Evolutionary conservation across 2,888 invertebrate species (phyloP), one percentile per base, ranked within the genome.

Genomic region (Teleiodes luculella): DNA sequence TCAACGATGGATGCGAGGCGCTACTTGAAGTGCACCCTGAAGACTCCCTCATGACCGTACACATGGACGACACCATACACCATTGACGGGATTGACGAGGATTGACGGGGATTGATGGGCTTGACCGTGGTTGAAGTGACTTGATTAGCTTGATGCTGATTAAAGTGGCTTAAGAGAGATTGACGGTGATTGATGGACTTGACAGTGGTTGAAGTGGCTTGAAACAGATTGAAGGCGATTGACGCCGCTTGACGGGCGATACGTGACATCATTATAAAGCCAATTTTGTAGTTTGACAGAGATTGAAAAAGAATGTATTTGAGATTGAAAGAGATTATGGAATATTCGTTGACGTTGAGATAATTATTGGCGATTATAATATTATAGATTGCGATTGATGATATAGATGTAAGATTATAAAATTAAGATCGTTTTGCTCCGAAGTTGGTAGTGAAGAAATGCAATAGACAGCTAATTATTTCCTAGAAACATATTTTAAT

Each of bases 1-100:
- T 99, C 83, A 98, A 98, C 82, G 97, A 97, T 74, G 99, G 99
- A 1, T 95, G 97, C 0, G 92, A 94, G 61, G 98, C 96, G 0
- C 78, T 94, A 7, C 83, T 99, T 11, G 96, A 97, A 83, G 93
- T 96, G 28, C 90, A 93, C 62, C 95, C 96, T 0, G 95, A 97
- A 74, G 98, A 99, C 80, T 94, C 96, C 0, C 89, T 99, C 0
- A 91, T 95, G 78, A 97, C 98, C 2, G 86, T 88, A 0, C 80
- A 83, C 1, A 87, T 89, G 86, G 80, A 87, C n/a, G 87, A 88
- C 31, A 49, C 68, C 0, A 30, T 83, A 13, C 85, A 80, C 0
- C 77, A 80, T 56, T 78, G 70, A 68, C 8, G 45, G 43, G 35
- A 54, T 16, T 7, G 41, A 11, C 54, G 37, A 36, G 14, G 18